phyloP scores from a whole-genome alignment of 2,888 invertebrate genomes.

The Synanthedon tipuliformis region DNA sequence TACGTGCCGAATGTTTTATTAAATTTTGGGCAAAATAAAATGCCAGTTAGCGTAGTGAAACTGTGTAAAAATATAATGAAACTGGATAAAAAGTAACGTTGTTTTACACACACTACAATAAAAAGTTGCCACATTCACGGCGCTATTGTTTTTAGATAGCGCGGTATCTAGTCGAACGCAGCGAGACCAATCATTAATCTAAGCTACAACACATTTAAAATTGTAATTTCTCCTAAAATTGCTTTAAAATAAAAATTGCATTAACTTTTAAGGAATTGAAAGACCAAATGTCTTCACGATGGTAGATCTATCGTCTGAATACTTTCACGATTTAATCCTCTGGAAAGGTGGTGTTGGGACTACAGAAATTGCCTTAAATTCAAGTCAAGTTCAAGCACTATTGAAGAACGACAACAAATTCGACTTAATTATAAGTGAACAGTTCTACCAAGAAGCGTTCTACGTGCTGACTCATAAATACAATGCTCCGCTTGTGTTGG shows the following conservation, averaged over 20 bases:
- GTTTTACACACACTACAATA: too few relatives aligned
- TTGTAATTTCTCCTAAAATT: background rate
- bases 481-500: conserved; percentile 42
- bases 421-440: conserved; percentile 59
- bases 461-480: conserved; percentile 56
- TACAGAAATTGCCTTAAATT: conserved; percentile 43
- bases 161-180: too few relatives aligned
- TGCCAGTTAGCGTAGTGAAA: too few relatives aligned
- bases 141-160: too few relatives aligned
- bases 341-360: conserved; percentile 43
- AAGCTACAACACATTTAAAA: too few relatives aligned
- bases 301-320: conserved; percentile 39
- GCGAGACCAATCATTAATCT: too few relatives aligned
- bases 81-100: too few relatives aligned
- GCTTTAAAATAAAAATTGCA: background rate
- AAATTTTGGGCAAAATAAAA: too few relatives aligned
- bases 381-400: conserved; percentile 33
- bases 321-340: conserved; percentile 40
- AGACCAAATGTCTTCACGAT: conserved; percentile 53
- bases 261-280: conserved; percentile 27
- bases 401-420: conserved; percentile 41
- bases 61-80: too few relatives aligned
- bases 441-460: conserved; percentile 59
- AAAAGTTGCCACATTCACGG: too few relatives aligned
- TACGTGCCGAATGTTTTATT: too few relatives aligned